Percentiles rank a stretch among this genome's conserved stretches.
phyloP scores from a whole-genome alignment of 2,888 invertebrate species.

The Asteroscopus sphinx region DNA sequence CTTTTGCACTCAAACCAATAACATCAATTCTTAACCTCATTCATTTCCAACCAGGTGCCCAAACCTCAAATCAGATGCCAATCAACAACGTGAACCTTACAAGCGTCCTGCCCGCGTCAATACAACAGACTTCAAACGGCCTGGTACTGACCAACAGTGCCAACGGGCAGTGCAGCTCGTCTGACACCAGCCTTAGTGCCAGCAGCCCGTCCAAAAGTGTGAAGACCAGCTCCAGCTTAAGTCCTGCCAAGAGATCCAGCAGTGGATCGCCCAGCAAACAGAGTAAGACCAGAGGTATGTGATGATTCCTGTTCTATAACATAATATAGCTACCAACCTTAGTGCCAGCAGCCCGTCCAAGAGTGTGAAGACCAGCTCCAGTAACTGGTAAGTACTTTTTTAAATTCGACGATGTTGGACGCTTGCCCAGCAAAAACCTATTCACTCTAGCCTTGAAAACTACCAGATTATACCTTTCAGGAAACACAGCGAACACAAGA shows the following conservation, averaged over 20 bases:
- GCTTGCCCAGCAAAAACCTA: too few species aligned
- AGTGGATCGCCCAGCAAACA: conserved; percentile 95
- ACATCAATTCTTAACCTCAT: too few species aligned
- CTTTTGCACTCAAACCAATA: too few species aligned
- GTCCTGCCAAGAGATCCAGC: conserved; percentile 95
- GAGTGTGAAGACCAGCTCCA: too few species aligned
- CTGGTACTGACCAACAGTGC: conserved; percentile 75
- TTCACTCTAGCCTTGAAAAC: too few species aligned
- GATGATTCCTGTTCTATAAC: too few species aligned
- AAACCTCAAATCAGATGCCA: conserved; percentile 73
- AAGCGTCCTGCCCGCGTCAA: conserved; percentile 72
- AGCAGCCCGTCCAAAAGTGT: conserved; percentile 96
- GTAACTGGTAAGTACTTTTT: too few species aligned
- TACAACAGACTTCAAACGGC: conserved; percentile 77
- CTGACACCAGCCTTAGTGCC: conserved; percentile 91
- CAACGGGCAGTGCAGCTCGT: conserved; percentile 86
- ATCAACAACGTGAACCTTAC: conserved; percentile 84
- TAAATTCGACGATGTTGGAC: too few species aligned
- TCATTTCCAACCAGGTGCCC: conserved; percentile 61
- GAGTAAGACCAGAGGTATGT: conserved; percentile 94
- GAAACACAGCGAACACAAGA: too few species aligned
- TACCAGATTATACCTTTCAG: too few species aligned
- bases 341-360: too few species aligned
- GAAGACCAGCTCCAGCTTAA: conserved; percentile 95
- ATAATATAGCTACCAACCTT: too few species aligned